Base-by-base conservation (phyloP, 2,797 vertebrate species). In the Anguilla obscura region DNA sequence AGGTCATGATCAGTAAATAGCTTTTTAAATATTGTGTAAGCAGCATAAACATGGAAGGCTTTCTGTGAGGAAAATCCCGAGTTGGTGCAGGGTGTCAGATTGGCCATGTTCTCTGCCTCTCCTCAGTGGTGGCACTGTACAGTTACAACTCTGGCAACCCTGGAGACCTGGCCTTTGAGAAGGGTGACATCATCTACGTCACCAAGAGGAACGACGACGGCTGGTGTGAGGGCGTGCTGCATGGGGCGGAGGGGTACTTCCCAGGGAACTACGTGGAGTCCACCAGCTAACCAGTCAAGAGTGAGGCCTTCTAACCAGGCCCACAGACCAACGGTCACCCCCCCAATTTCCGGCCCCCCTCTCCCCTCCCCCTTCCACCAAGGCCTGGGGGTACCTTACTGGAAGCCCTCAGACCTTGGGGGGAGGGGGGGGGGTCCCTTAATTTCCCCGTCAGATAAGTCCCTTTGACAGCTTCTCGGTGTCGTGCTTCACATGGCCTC, bases 51-150 rank as follows among this genome's bases (percentile, higher is more conserved):
- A 18, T 18, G 54, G 2, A 2, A 1, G 14, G 54, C 12, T 24
- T 66, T 24, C n/a, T 66, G 0, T 66, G 63, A 66, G 63, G 63
- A n/a, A 66, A 7, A 54, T 12, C 27, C 10, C 54, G 9, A 14
- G 84, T 63, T 24, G 40, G 71, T 54, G 18, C 69, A 40, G 40
- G 4, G 63, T 86, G 45, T 45, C 45, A 63, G 63, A 24, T 87
- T 48, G 14, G 24, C 63, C 24, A 1, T 88, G 24, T 66, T 69
- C 3, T 58, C 79, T 86, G 48, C 69, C 85, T 2, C 88, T 76
- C 90, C 87, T 87, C 91, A 96, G 96, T 96, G 93, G 94, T 94
- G 92, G 96, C 93, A 66, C 92, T 96, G 30, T 96, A 96, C 91
- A 87, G 14, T 89, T 96, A 94, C 0, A 85, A 93, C 50, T 90